Percentiles rank a stretch among this genome's conserved stretches.
phyloP scores from a whole-genome alignment of 2,888 invertebrate genomes.

The Barypeithes pellucidus region DNA sequence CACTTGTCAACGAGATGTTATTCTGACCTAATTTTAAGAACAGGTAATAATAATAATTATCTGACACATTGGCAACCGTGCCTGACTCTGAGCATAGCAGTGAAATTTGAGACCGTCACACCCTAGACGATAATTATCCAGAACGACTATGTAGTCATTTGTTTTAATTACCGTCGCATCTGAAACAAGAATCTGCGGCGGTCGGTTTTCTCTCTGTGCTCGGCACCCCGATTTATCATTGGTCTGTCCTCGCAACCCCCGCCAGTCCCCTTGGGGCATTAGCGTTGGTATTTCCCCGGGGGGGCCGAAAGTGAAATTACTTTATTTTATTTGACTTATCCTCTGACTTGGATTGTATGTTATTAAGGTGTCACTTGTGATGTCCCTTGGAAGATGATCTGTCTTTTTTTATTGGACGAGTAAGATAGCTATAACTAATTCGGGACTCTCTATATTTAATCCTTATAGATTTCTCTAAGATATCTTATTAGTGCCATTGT shows the following conservation, averaged over 20 bases:
- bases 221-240: slow-evolving; percentile 36
- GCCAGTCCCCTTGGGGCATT: slow-evolving; percentile 28
- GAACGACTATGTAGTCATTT: slow-evolving; percentile 43
- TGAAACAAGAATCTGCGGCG: slow-evolving; percentile 43
- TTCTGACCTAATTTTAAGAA: no score
- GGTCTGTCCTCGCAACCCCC: slow-evolving; percentile 24
- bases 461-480: no score
- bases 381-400: not conserved
- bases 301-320: slow-evolving; percentile 41
- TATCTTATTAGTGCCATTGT: no score
- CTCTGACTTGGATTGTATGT: slow-evolving; percentile 17
- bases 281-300: slow-evolving; percentile 41
- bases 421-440: no score
- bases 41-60: no score
- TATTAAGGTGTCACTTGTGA: slow-evolving; percentile 20
- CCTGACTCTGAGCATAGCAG: no score
- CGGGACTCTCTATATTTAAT: no score
- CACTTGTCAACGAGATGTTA: no score
- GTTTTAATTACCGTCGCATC: slow-evolving; percentile 48
- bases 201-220: slow-evolving; percentile 43
- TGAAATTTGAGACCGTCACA: not conserved
- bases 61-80: no score
- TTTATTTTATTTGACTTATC: slow-evolving; percentile 47
- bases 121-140: not conserved
- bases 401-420: not conserved